These are phyloP conservation scores for honey bee (Apis mellifera) DNA, from an alignment of 1,140 invertebrate genomes.

Conservation along the genomic window DNA sequence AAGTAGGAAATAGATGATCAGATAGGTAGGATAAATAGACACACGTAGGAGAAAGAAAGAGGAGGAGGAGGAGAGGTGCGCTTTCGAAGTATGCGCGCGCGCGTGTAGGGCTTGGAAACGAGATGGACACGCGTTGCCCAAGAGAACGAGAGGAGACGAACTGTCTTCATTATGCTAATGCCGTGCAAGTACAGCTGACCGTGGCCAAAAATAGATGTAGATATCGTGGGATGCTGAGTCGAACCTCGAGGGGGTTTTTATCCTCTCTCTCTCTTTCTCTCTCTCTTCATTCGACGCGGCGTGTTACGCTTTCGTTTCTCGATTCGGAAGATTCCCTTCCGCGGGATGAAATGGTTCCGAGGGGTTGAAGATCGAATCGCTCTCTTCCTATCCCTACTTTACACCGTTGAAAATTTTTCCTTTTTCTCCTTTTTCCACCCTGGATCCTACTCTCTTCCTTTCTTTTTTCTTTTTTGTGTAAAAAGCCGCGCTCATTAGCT, in stretches of 20 bases:
- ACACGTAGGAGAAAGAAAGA: neutral
- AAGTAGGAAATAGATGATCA: conserved; percentile 8
- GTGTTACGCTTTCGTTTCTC: conserved; percentile 63
- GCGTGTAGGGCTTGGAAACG: conserved; percentile 30
- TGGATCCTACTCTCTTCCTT: conserved; percentile 1
- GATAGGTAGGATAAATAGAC: conserved; percentile 2
- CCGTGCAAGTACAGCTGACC: conserved; percentile 75
- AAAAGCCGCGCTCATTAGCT: conserved; percentile 52
- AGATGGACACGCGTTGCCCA: conserved; percentile 37
- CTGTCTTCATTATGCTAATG: conserved; percentile 79
- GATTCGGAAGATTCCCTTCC: conserved; percentile 50
- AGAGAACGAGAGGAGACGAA: conserved; percentile 58
- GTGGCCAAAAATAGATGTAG: conserved; percentile 72
- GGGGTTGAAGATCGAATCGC: conserved; percentile 66
- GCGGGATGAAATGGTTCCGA: conserved; percentile 61
- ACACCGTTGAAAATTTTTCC: conserved; percentile 55
- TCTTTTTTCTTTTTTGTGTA: neutral
- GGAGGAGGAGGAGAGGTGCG: neutral
- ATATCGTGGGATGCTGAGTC: conserved; percentile 72
- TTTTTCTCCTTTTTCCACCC: conserved; percentile 1
- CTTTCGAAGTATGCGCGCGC: neutral
- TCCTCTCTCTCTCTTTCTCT: conserved; percentile 34
- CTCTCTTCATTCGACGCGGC: conserved; percentile 24
- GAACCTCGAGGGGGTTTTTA: conserved; percentile 62
- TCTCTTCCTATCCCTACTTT: conserved; percentile 59